phyloP scores from a whole-genome alignment of 2,113 vertebrate species.

The Mola mola region DNA sequence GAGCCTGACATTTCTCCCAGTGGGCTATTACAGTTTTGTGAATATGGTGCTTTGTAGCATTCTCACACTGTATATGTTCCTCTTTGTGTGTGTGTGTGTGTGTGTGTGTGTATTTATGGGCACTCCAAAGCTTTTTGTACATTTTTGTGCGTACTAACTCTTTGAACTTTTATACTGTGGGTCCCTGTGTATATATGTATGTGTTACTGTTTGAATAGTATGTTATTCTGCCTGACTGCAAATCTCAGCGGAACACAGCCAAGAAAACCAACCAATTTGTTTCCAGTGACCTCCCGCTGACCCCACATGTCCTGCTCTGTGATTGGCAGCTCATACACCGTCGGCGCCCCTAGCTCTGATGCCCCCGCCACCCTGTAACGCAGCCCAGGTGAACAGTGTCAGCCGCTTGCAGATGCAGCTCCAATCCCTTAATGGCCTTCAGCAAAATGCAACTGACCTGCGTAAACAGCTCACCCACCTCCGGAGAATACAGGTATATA shows the following conservation, averaged over 20 bases:
- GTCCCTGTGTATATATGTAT: slow-evolving; percentile 3
- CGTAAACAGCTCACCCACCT: slow-evolving; percentile 93
- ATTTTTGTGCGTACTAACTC: too few relatives aligned
- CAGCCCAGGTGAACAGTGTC: slow-evolving; percentile 84
- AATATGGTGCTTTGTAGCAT: slow-evolving; percentile 49
- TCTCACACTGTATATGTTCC: slow-evolving; percentile 36
- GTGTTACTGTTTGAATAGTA: slow-evolving; percentile 28
- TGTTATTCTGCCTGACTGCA: slow-evolving; percentile 23
- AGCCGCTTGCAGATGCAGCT: slow-evolving; percentile 94
- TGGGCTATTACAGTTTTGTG: slow-evolving; percentile 53
- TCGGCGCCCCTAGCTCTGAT: slow-evolving; percentile 85
- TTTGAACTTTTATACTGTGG: slow-evolving; percentile 13
- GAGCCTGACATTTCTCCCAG: slow-evolving; percentile 44
- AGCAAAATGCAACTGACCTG: slow-evolving; percentile 93
- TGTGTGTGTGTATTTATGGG: slow-evolving; percentile 35
- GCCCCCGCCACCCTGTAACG: slow-evolving; percentile 84
- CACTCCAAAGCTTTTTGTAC: too few relatives aligned
- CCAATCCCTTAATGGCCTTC: slow-evolving; percentile 92
- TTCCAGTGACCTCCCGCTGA: slow-evolving; percentile 43
- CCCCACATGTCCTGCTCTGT: slow-evolving; percentile 63
- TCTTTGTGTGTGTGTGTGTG: slow-evolving; percentile 22
- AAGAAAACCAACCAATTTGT: slow-evolving; percentile 49
- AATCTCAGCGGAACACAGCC: slow-evolving; percentile 25
- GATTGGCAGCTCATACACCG: slow-evolving; percentile 82
- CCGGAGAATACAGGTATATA: slow-evolving; percentile 89